Conservation (phyloP, 2,113 vertebrate genomes). For the Rhinolophus ferrumequinum region DNA sequence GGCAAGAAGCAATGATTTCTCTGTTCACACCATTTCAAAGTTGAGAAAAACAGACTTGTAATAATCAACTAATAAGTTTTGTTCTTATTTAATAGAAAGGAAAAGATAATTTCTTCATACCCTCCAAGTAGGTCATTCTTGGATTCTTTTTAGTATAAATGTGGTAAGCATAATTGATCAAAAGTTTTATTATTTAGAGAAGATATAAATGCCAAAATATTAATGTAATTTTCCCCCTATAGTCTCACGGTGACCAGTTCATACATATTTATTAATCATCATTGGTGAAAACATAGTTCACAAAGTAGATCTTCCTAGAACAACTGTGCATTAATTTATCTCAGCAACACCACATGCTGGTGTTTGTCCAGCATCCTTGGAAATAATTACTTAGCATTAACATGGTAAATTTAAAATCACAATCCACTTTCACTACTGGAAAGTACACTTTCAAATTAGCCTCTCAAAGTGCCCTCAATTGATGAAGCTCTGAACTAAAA, state of each 20-base stretch:
- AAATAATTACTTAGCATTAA: neutral
- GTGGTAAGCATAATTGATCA: neutral
- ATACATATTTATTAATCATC: conserved; percentile 38
- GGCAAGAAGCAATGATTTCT: neutral
- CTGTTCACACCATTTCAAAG: neutral
- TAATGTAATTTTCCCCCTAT: neutral
- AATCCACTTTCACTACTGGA: conserved; percentile 9
- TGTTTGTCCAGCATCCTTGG: no score
- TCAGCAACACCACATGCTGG: neutral
- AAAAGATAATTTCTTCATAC: neutral
- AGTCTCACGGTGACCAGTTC: neutral
- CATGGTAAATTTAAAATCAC: neutral
- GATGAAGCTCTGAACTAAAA: neutral
- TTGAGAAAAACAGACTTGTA: neutral
- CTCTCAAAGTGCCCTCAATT: neutral
- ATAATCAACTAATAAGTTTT: conserved; percentile 57
- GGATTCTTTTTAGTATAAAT: conserved; percentile 8
- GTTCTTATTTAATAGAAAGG: conserved; percentile 44
- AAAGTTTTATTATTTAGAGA: neutral
- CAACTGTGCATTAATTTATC: neutral
- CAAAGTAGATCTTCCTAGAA: neutral
- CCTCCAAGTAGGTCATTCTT: conserved; percentile 34
- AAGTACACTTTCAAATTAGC: neutral
- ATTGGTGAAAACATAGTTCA: neutral
- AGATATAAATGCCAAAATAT: neutral